These are phyloP conservation scores for Clarias pachynema DNA, from an alignment of 2,797 vertebrate species.

Conservation along the genomic window DNA sequence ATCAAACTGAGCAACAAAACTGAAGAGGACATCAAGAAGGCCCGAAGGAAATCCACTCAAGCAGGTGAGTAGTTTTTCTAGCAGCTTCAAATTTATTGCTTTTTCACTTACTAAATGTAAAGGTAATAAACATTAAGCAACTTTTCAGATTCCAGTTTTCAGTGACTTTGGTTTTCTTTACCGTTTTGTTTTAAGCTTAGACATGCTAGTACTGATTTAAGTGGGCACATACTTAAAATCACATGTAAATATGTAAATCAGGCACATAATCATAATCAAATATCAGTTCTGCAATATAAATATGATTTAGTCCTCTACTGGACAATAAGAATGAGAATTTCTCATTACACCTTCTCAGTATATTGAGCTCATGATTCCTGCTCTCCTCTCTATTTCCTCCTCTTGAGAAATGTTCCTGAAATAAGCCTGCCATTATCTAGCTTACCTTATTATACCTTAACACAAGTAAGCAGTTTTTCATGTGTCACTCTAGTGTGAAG, in stretches of 20 bases:
- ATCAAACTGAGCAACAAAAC: slow-evolving; percentile 97
- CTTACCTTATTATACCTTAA: slow-evolving; percentile 12
- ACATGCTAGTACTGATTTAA: neutral
- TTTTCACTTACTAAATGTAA: neutral
- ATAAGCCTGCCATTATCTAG: slow-evolving; percentile 15
- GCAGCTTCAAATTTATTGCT: neutral
- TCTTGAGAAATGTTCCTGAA: slow-evolving; percentile 1
- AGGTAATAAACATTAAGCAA: neutral
- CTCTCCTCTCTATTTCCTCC: neutral
- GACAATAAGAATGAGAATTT: neutral
- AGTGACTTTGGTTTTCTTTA: neutral
- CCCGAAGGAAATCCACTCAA: slow-evolving; percentile 94
- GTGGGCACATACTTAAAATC: no score
- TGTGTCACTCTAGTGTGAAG: neutral
- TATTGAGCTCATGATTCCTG: neutral
- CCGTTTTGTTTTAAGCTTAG: neutral
- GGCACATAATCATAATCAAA: no score
- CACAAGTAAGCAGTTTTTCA: slow-evolving; percentile 36
- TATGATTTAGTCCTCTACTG: neutral
- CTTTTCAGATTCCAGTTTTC: neutral
- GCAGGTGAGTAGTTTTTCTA: slow-evolving; percentile 79
- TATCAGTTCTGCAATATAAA: neutral
- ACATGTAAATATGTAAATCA: no score
- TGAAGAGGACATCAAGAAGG: slow-evolving; percentile 98
- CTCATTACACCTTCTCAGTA: neutral